Conservation (phyloP, 35 echinoderm and acorn worm species). For the Chiridota heheva region DNA sequence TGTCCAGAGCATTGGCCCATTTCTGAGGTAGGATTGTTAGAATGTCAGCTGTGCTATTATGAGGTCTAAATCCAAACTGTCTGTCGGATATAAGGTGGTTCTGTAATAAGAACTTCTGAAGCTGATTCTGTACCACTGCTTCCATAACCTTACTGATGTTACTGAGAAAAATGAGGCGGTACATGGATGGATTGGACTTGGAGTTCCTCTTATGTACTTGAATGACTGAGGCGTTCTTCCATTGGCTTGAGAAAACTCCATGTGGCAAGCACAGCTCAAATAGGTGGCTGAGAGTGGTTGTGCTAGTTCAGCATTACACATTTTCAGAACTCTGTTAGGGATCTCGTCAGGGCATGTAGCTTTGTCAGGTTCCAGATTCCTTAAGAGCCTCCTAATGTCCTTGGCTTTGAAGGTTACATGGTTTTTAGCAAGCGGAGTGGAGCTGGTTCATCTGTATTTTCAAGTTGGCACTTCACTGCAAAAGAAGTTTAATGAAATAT, state of each 20-base stretch:
- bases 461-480: constrained; percentile 29
- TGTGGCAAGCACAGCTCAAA: constrained; percentile 58
- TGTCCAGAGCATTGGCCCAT: constrained; percentile 20
- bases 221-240: constrained; percentile 56
- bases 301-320: constrained; percentile 50
- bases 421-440: background rate
- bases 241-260: constrained; percentile 50
- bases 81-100: constrained; percentile 36
- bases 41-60: constrained; percentile 44
- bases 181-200: constrained; percentile 30
- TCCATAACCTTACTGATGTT: constrained; percentile 51
- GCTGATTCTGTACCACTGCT: constrained; percentile 31
- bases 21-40: constrained; percentile 43
- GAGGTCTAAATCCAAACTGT: constrained; percentile 45
- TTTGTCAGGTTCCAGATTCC: constrained; percentile 35
- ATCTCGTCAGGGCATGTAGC: constrained; percentile 46
- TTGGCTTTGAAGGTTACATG: too few relatives aligned
- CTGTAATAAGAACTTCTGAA: constrained; percentile 30
- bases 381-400: too few relatives aligned
- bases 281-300: constrained; percentile 1
- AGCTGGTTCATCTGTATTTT: constrained; percentile 20
- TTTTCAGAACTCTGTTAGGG: constrained; percentile 54
- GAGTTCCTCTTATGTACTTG: constrained; percentile 54
- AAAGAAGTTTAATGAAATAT: too few relatives aligned
- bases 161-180: constrained; percentile 52